Conservation (phyloP, 2,113 vertebrate species). For the Cyanistes caeruleus region DNA sequence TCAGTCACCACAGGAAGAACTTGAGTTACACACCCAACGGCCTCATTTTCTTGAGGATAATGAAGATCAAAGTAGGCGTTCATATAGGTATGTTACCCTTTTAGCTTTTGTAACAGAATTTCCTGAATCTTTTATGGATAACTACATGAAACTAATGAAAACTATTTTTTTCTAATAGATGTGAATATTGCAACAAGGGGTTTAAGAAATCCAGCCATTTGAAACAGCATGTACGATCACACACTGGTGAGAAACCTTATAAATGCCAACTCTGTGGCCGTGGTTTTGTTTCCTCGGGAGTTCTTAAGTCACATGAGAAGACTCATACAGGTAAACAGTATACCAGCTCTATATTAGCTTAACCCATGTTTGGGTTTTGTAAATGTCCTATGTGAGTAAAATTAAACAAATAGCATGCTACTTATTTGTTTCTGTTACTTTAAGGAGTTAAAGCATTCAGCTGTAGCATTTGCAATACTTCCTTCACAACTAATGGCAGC, state of each 20-base stretch:
- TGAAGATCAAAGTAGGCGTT: slow-evolving; percentile 89
- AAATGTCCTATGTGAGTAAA: not conserved
- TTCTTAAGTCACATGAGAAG: slow-evolving; percentile 96
- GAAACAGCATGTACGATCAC: slow-evolving; percentile 95
- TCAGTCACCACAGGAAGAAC: slow-evolving; percentile 78
- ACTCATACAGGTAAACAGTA: slow-evolving; percentile 90
- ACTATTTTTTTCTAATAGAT: slow-evolving; percentile 74
- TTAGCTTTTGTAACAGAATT: not conserved
- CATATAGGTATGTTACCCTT: slow-evolving; percentile 83
- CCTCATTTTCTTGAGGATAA: slow-evolving; percentile 87
- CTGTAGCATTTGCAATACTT: slow-evolving; percentile 87
- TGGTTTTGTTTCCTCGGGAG: slow-evolving; percentile 93
- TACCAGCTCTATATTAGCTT: not conserved
- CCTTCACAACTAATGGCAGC: slow-evolving; percentile 97
- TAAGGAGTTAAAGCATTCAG: slow-evolving; percentile 94
- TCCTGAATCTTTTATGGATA: not conserved
- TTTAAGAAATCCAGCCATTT: slow-evolving; percentile 98
- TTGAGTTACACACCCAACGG: slow-evolving; percentile 81
- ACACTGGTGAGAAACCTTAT: slow-evolving; percentile 96
- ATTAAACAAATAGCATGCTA: slow-evolving; percentile 22
- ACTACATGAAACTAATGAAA: not conserved
- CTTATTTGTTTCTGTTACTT: slow-evolving; percentile 20
- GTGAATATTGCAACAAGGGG: slow-evolving; percentile 90
- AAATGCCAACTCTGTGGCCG: slow-evolving; percentile 91
- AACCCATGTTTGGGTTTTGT: not conserved